phyloP scores from a whole-genome alignment of 2,888 invertebrate genomes.

The Poecilus cupreus region DNA sequence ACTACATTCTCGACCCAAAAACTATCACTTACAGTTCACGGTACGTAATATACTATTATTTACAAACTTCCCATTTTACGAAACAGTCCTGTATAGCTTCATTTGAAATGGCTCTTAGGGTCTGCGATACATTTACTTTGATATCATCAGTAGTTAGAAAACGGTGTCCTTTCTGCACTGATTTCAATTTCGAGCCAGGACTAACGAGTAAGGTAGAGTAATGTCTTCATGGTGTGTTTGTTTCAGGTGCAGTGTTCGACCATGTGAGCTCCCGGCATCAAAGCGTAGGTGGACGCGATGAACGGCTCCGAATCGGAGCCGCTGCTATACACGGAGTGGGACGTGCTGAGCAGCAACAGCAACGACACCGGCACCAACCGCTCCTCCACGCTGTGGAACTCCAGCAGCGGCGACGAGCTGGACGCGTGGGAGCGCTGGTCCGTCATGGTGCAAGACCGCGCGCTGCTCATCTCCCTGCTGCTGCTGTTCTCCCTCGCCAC shows the following conservation, averaged over 20 bases:
- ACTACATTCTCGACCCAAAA: too few species aligned
- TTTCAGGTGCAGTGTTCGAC: constrained; percentile 26
- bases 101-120: too few species aligned
- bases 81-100: too few species aligned
- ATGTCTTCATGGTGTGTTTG: not conserved
- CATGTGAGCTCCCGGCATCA: constrained; percentile 41
- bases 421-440: constrained; percentile 73
- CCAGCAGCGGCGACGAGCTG: constrained; percentile 63
- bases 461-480: constrained; percentile 86
- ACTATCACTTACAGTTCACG: too few species aligned
- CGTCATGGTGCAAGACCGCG: constrained; percentile 80
- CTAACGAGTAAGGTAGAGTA: too few species aligned
- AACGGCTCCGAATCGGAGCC: constrained; percentile 62
- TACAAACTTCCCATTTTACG: too few species aligned
- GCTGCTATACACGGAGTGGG: constrained; percentile 60
- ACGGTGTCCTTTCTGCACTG: too few species aligned
- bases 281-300: constrained; percentile 61
- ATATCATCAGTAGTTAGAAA: too few species aligned
- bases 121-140: too few species aligned
- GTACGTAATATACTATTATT: too few species aligned
- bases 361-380: constrained; percentile 60
- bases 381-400: constrained; percentile 5
- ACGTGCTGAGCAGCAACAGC: constrained; percentile 39
- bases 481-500: constrained; percentile 93
- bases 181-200: too few species aligned